Evolutionary conservation across 2,797 vertebrate species (phyloP).

Genomic region (Macrochelys suwanniensis): DNA sequence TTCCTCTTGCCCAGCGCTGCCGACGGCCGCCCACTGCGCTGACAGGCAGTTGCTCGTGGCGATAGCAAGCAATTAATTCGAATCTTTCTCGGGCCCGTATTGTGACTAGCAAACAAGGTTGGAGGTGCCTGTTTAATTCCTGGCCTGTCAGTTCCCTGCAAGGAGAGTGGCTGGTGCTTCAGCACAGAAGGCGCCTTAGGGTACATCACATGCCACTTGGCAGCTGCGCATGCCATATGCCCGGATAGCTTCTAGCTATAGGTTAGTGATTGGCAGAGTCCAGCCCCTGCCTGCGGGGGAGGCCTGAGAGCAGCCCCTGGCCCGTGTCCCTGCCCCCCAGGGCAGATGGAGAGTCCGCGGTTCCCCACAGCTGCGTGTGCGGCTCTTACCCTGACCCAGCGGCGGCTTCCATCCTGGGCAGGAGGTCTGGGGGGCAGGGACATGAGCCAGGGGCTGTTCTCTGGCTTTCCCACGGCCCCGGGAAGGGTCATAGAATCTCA

Average conservation of each 20-base stretch:
- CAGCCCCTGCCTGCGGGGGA: not conserved
- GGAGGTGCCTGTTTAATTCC: not conserved
- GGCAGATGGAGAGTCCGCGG: too few species aligned
- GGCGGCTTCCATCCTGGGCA: too few species aligned
- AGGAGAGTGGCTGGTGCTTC: not conserved
- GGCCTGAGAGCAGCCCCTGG: too few species aligned
- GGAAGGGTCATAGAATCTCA: too few species aligned
- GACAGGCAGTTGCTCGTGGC: not conserved
- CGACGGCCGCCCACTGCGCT: fast-evolving
- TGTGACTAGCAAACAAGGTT: not conserved
- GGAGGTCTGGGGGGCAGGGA: too few species aligned
- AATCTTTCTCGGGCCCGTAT: not conserved
- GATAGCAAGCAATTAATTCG: not conserved
- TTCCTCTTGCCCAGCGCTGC: fast-evolving
- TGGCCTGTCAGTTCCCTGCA: not conserved
- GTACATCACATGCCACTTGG: not conserved
- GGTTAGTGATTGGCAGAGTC: not conserved
- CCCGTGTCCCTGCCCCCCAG: too few species aligned
- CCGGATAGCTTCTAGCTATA: not conserved
- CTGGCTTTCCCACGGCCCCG: too few species aligned
- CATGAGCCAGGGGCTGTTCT: too few species aligned
- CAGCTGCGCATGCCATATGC: not conserved
- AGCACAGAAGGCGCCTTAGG: not conserved
- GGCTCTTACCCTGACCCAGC: too few species aligned
- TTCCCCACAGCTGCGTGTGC: too few species aligned